These are phyloP conservation scores for Gymnocheta viridis DNA, from an alignment of 2,888 invertebrate species.

Conservation along the genomic window DNA sequence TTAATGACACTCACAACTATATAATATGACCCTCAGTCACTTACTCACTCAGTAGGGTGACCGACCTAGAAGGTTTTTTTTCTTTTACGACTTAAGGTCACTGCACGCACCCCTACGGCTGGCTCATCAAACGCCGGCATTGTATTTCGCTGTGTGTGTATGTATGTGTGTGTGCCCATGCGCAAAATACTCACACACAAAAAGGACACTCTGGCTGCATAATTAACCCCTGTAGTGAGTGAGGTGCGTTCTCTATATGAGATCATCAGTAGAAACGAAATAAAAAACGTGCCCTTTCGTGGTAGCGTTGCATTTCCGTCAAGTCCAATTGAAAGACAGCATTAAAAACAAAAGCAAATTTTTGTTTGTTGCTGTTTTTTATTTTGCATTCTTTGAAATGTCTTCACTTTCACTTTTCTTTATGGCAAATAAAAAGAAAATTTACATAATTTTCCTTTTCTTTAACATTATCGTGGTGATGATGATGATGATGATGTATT, in stretches of 20 bases:
- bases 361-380: background rate
- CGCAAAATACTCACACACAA: conserved; percentile 18
- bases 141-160: background rate
- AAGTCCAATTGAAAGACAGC: conserved; percentile 29
- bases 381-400: conserved; percentile 59
- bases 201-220: conserved; percentile 21
- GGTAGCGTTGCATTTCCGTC: conserved; percentile 31
- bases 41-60: conserved; percentile 40
- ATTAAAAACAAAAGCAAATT: conserved; percentile 23
- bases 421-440: conserved; percentile 39
- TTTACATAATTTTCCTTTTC: conserved; percentile 62
- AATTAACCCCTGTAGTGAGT: conserved; percentile 59
- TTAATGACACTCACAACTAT: conserved; percentile 13
- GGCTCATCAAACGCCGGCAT: conserved; percentile 31
- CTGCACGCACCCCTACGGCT: conserved; percentile 58
- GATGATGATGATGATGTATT: conserved; percentile 22
- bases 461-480: background rate
- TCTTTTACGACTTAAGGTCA: conserved; percentile 57
- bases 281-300: conserved; percentile 36
- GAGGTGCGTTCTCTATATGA: conserved; percentile 25
- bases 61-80: background rate
- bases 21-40: conserved; percentile 23
- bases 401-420: conserved; percentile 63
- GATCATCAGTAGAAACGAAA: background rate
- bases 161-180: background rate